These are phyloP conservation scores for Homarus americanus DNA, from an alignment of 1,140 invertebrate species.

Conservation along the genomic window DNA sequence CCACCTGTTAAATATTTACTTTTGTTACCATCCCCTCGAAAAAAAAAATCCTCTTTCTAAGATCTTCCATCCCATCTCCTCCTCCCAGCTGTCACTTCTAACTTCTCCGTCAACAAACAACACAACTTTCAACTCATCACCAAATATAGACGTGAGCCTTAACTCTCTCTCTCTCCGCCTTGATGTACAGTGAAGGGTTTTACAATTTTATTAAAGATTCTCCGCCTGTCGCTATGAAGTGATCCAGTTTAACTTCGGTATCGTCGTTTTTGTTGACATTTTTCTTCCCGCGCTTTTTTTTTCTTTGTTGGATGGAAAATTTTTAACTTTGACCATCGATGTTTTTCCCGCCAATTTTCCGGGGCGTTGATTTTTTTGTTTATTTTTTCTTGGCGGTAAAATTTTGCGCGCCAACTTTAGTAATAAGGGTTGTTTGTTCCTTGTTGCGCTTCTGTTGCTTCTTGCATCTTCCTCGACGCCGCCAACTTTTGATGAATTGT, in stretches of 20 bases:
- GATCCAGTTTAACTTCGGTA: background rate
- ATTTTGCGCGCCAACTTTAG: conserved; percentile 3
- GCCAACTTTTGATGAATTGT: background rate
- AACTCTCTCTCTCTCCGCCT: background rate
- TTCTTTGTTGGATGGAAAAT: too few species aligned
- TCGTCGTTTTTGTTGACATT: too few species aligned
- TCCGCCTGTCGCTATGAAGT: conserved; percentile 7
- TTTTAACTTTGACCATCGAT: too few species aligned
- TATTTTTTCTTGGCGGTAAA: background rate
- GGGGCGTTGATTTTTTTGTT: background rate
- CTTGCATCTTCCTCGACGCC: background rate
- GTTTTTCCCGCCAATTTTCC: background rate
- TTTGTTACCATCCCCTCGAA: too few species aligned
- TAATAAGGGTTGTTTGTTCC: conserved; percentile 7
- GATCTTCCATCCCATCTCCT: too few species aligned
- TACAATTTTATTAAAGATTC: conserved; percentile 3
- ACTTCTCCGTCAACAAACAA: too few species aligned
- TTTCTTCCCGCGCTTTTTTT: too few species aligned
- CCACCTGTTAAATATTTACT: too few species aligned
- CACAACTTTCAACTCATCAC: background rate
- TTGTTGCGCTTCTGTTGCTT: background rate
- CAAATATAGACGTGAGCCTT: background rate
- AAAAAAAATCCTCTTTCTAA: too few species aligned
- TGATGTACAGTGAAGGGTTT: background rate
- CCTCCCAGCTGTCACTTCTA: too few species aligned